Base-by-base conservation (phyloP, 2,113 vertebrate genomes). In the Brachionichthys hirsutus region DNA sequence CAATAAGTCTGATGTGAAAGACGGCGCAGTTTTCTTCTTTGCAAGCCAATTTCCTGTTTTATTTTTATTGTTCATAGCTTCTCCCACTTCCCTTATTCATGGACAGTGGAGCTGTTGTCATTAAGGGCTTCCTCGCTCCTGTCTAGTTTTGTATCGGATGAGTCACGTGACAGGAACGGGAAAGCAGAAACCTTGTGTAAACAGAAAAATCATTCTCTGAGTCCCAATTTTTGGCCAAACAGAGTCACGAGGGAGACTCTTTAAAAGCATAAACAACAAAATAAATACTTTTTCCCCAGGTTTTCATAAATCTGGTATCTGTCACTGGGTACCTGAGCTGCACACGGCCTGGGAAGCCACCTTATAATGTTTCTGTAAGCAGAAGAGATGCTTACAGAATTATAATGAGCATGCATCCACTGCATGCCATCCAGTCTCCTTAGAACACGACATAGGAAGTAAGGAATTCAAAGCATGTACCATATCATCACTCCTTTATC, bases 21-120 rank as follows among this genome's bases (percentile, higher is more conserved):
- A 75, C 64, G 20, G 38, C 34, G 42, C 41, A 2, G 44, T 68
- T 70, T 80, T 82, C 75, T 72, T 77, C 61, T 67, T 18, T 53
- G 46, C 44, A 12, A 70, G 77, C 76, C 73, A 74, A 89, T 86
- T 86, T 90, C 89, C 89, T 90, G 88, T 89, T 90, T 89, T 90
- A 70, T 88, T 88, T 80, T 80, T 80, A 74, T 65, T 44, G 53
- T 80, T 81, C 58, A 30, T 22, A n/a, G 57, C 61, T 64, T 81
- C 83, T 76, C 59, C 70, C 65, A 47, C 64, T 90, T 89, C 87
- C 86, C 67, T 46, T 82, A 80, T 85, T 82, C 81, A 81, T 76
- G 83, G 77, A 87, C 78, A 66, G 73, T 52, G 48, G 55, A 73
- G 77, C 79, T 72, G 81, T 78, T 87, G 67, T 49, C 19, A 15